Percentiles rank a stretch among this genome's conserved stretches.
Evolutionary conservation across 2,888 invertebrate genomes (phyloP).

Genomic region (Galerucella nymphaeae): DNA sequence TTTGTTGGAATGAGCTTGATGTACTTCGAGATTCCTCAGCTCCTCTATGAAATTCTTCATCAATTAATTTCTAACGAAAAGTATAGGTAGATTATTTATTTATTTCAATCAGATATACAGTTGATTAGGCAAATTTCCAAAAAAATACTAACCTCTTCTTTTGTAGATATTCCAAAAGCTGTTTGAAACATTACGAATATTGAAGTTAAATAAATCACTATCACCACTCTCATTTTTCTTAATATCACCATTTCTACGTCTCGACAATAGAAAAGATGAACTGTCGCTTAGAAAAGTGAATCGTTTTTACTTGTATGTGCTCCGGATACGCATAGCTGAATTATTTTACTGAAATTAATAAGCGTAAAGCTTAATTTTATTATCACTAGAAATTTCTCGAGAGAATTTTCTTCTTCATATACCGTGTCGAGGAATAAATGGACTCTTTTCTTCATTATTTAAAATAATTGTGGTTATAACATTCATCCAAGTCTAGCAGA

Average conservation of each 20-base stretch:
- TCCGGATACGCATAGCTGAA: constrained; percentile 55
- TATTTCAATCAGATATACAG: not conserved
- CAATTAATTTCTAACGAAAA: constrained; percentile 50
- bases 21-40: constrained; percentile 5
- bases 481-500: not conserved
- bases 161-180: constrained; percentile 26
- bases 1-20: constrained; percentile 12
- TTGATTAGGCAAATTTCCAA: not conserved
- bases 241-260: constrained; percentile 18
- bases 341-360: constrained; percentile 22
- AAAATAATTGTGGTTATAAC: not conserved
- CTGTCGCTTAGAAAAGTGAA: constrained; percentile 29
- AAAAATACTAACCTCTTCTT: constrained; percentile 30
- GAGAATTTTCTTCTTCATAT: constrained; percentile 4
- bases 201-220: constrained; percentile 22
- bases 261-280: constrained; percentile 21
- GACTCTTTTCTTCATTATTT: not conserved
- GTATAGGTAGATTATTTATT: constrained; percentile 4
- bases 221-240: constrained; percentile 28
- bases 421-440: constrained; percentile 5
- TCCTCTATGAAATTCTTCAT: constrained; percentile 46
- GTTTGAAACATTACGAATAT: constrained; percentile 15
- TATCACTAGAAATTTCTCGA: constrained; percentile 17
- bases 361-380: constrained; percentile 9
- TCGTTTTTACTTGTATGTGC: constrained; percentile 50